These are phyloP conservation scores for Tauraco erythrolophus DNA, from an alignment of 2,113 vertebrate species.

Conservation along the genomic window DNA sequence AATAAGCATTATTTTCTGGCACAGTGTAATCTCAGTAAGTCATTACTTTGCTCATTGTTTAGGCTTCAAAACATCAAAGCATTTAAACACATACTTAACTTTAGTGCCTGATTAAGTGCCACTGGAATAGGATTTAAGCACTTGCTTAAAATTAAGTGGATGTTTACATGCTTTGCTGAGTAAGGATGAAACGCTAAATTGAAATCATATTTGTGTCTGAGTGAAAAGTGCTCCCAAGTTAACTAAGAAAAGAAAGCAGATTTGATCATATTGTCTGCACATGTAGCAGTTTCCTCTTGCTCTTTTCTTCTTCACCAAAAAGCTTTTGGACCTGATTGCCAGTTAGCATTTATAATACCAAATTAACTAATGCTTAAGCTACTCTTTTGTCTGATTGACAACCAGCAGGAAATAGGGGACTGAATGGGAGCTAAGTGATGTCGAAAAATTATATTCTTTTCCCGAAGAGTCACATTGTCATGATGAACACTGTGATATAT, in stretches of 20 bases:
- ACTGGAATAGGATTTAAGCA: conserved; percentile 45
- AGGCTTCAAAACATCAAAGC: conserved; percentile 45
- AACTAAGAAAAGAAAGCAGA: neutral
- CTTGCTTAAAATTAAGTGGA: conserved; percentile 52
- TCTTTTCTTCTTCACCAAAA: neutral
- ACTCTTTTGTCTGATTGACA: neutral
- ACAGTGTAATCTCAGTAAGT: neutral
- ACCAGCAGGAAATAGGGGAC: neutral
- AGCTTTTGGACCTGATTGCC: neutral
- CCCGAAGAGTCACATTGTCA: neutral
- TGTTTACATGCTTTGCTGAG: conserved; percentile 52
- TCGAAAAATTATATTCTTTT: neutral
- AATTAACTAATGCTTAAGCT: neutral
- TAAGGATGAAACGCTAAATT: conserved; percentile 41
- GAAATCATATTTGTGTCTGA: conserved; percentile 17
- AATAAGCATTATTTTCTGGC: neutral
- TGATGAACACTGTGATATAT: neutral
- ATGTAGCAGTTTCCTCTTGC: neutral
- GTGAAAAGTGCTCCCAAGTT: conserved; percentile 10
- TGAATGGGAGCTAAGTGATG: neutral
- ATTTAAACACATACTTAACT: conserved; percentile 52
- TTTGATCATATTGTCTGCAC: neutral
- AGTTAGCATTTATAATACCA: neutral
- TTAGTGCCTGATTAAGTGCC: conserved; percentile 54
- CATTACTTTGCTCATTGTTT: conserved; percentile 41